phyloP scores from a whole-genome alignment of 2,888 invertebrate species.

The Dryobota labecula region DNA sequence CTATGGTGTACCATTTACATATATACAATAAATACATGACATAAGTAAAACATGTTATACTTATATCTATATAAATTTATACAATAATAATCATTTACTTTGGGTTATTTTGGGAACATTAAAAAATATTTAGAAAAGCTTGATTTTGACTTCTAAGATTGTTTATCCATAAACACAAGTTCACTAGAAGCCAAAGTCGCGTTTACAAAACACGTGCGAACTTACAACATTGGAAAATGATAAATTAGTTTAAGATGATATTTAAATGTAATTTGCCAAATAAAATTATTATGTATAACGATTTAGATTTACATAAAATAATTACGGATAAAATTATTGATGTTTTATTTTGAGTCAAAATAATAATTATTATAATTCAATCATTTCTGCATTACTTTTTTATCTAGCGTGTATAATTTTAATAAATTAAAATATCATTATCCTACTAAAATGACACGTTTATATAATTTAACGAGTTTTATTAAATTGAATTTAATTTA shows the following conservation, averaged over 20 bases:
- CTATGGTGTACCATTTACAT: no score
- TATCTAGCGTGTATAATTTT: background rate
- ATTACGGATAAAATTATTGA: constrained; percentile 6
- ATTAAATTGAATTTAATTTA: background rate
- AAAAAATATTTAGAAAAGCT: background rate
- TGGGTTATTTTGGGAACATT: background rate
- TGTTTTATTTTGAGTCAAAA: background rate
- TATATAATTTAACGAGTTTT: background rate
- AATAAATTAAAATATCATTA: background rate
- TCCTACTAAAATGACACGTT: background rate
- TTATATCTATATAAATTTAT: no score
- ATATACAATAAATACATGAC: no score
- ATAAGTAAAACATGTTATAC: no score
- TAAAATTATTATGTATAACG: constrained; percentile 1
- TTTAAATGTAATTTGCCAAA: constrained; percentile 17
- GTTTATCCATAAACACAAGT: no score
- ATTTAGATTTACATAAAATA: constrained; percentile 40
- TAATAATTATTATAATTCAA: constrained; percentile 7
- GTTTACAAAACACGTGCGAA: constrained; percentile 42
- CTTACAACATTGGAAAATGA: constrained; percentile 45
- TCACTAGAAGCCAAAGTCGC: constrained; percentile 34
- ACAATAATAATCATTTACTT: no score
- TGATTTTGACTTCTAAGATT: no score
- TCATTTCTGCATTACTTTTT: constrained; percentile 6
- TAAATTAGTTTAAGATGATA: constrained; percentile 44